Percentiles rank a stretch among this genome's conserved stretches.
Conservation (phyloP, 2,113 vertebrate genomes). For the Stomatorhinus ivindoensis region DNA sequence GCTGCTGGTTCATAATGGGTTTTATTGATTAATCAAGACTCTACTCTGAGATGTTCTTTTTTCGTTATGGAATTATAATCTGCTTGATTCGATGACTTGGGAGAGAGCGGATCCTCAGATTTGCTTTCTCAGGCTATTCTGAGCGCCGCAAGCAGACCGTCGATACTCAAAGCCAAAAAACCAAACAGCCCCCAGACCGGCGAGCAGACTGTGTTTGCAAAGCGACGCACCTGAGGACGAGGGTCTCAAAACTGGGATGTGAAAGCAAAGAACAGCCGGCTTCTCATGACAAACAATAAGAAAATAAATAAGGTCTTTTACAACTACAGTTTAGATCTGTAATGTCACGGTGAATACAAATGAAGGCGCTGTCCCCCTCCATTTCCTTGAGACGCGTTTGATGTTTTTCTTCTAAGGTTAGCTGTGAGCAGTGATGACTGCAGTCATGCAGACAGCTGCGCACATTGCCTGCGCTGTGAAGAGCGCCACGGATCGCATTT, state of each 20-base stretch:
- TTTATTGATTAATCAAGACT: constrained; percentile 7
- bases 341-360: constrained; percentile 69
- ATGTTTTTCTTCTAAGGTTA: constrained; percentile 58
- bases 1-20: neutral
- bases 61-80: neutral
- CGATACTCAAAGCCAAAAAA: neutral
- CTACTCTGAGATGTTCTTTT: neutral
- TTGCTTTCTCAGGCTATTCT: neutral
- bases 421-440: constrained; percentile 31
- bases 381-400: constrained; percentile 67
- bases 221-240: constrained; percentile 40
- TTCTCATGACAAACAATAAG: constrained; percentile 76
- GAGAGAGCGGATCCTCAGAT: neutral
- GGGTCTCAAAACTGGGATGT: constrained; percentile 65
- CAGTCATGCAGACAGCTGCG: constrained; percentile 25
- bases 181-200: neutral
- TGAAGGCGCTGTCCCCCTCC: constrained; percentile 65
- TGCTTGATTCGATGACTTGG: neutral
- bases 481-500: neutral
- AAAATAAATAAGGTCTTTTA: constrained; percentile 64
- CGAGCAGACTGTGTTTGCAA: constrained; percentile 24
- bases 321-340: constrained; percentile 67
- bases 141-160: neutral
- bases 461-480: neutral
- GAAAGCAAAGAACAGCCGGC: constrained; percentile 68